Conservation (phyloP, 2,888 invertebrate genomes). For the Lepetodrilus schrolli region DNA sequence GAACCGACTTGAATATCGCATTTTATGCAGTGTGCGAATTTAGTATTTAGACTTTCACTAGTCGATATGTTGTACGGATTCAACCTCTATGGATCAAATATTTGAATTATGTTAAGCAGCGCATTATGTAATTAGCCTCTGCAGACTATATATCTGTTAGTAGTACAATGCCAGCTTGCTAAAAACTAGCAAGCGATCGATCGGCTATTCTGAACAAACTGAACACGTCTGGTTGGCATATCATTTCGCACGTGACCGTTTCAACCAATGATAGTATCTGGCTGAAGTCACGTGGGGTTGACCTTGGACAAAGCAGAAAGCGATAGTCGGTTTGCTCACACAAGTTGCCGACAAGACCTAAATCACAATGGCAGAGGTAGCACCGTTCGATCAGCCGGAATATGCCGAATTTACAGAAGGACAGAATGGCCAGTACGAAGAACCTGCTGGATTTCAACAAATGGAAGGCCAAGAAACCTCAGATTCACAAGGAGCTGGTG, state of each 20-base stretch:
- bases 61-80: no score
- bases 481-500: constrained; percentile 38
- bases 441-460: constrained; percentile 1
- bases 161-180: no score
- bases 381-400: constrained; percentile 28
- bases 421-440: constrained; percentile 34
- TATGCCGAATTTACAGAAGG: constrained; percentile 32
- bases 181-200: no score
- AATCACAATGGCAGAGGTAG: constrained; percentile 10
- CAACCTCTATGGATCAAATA: no score
- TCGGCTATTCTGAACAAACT: not conserved
- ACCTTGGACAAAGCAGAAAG: constrained; percentile 17
- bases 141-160: no score
- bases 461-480: constrained; percentile 44
- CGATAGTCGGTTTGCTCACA: not conserved
- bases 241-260: not conserved
- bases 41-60: no score
- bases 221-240: not conserved
- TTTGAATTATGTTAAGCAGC: not conserved
- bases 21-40: no score
- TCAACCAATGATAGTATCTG: not conserved
- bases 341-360: not conserved
- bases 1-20: no score
- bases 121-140: no score
- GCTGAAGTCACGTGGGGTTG: not conserved